Percentiles rank a stretch among this genome's conserved stretches.
These are phyloP conservation scores for Colostygia pectinataria DNA, from an alignment of 2,888 invertebrate species.

Conservation along the genomic window DNA sequence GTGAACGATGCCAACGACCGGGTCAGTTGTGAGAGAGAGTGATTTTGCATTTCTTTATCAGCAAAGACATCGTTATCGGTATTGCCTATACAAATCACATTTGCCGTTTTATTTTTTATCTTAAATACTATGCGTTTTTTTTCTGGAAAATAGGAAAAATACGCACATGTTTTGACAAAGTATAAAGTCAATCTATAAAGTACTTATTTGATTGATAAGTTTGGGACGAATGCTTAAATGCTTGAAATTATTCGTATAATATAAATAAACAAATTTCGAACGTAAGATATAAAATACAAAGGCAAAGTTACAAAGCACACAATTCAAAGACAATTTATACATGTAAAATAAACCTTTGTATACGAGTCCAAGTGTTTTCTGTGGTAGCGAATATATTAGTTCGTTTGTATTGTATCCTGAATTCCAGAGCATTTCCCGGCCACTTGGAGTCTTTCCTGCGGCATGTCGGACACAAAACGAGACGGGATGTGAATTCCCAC, in stretches of 20 bases:
- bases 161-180: not conserved
- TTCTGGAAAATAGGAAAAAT: no score
- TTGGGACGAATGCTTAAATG: not conserved
- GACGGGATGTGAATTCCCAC: slow-evolving; percentile 66
- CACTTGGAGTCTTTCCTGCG: slow-evolving; percentile 48
- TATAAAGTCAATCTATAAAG: not conserved
- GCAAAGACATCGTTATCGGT: slow-evolving; percentile 41
- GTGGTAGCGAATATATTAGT: slow-evolving; percentile 33
- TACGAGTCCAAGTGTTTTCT: slow-evolving; percentile 26
- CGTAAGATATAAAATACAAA: slow-evolving; percentile 1
- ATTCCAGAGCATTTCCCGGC: slow-evolving; percentile 54
- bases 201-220: not conserved
- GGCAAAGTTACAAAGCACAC: slow-evolving; percentile 7
- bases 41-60: slow-evolving; percentile 36
- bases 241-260: not conserved
- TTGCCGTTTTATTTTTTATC: no score
- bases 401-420: slow-evolving; percentile 42
- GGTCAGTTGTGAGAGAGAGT: slow-evolving; percentile 25
- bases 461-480: slow-evolving; percentile 60
- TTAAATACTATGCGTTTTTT: no score
- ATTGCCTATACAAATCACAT: slow-evolving; percentile 10
- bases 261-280: not conserved
- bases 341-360: slow-evolving; percentile 19
- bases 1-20: slow-evolving; percentile 41
- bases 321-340: slow-evolving; percentile 20